Percentiles rank a stretch among this genome's conserved stretches.
phyloP scores from a whole-genome alignment of 1,140 invertebrate species.

The Trichonephila clavata region DNA sequence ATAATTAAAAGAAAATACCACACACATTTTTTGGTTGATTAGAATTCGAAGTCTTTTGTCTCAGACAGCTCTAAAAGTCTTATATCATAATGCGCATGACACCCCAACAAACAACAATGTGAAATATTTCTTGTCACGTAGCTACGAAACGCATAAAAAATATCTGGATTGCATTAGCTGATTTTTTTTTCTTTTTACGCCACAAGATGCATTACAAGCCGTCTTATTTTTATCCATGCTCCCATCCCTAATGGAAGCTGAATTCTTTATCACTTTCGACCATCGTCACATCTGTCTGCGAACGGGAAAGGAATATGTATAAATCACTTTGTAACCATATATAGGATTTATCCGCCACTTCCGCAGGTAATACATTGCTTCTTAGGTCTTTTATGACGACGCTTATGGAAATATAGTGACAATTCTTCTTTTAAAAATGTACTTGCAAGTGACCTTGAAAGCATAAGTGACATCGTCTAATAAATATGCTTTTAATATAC shows the following conservation, averaged over 20 bases:
- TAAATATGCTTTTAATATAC: too few species aligned
- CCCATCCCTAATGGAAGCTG: conserved; percentile 23
- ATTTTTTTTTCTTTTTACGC: neutral
- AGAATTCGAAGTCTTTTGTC: too few species aligned
- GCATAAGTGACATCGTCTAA: too few species aligned
- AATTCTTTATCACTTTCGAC: conserved; percentile 53
- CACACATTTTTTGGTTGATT: too few species aligned
- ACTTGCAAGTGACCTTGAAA: neutral
- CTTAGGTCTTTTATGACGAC: neutral
- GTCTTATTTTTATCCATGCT: conserved; percentile 1
- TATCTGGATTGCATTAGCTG: conserved; percentile 50
- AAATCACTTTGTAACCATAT: conserved; percentile 23
- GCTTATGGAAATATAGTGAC: neutral
- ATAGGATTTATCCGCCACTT: neutral
- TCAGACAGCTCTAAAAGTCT: neutral
- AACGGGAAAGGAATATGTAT: conserved; percentile 49
- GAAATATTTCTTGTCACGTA: conserved; percentile 49
- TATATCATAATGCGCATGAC: conserved; percentile 20
- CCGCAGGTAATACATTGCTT: neutral
- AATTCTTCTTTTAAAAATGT: neutral
- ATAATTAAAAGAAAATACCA: too few species aligned
- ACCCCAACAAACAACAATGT: conserved; percentile 26
- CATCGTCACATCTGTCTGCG: conserved; percentile 28
- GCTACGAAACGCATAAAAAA: neutral
- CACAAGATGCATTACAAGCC: conserved; percentile 3